Base-by-base conservation (phyloP, 2,797 vertebrate genomes). In the Hippopotamyrus pictus region DNA sequence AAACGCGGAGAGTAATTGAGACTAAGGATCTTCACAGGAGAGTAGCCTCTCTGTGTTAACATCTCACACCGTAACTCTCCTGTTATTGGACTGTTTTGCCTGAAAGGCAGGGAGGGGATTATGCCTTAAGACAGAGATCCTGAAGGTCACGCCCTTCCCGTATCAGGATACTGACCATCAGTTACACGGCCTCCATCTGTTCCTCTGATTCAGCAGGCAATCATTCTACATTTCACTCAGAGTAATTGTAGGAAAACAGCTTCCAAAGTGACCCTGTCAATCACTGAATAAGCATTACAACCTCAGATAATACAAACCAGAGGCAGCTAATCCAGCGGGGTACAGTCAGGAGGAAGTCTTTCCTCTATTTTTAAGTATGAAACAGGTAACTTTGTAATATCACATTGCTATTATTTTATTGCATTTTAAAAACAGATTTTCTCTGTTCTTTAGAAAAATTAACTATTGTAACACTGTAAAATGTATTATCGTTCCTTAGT, bases 21-120 rank as follows among this genome's bases (percentile, higher is more conserved):
- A 91, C 87, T 90, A 91, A 91, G 89, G 89, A 90, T 57, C 87
- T 88, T 87, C n/a, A 69, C 14, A 19, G 57, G 86, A 50, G 87
- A 85, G 85, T 62, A 57, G 69, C 11, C 48, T 86, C 89, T 84
- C 79, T 73, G 29, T 91, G 88, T 88, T n/a, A 50, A 76, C 46
- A 69, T 11, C 84, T 22, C 83, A 84, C 22, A 87, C 50, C 19
- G 11, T 19, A 59, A 29, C 62, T 88, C 44, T 65, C 51, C 88
- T 51, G 50, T 41, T 59, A 87, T 22, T 2, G 29, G n/a, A 22
- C 53, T 87, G 79, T 9, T 53, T 33, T 87, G 19, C 65, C 33
- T 41, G 51, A 59, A 84, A 79, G 85, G 83, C 12, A 8, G 44
- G 51, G 33, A 82, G 83, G 41, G 51, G 53, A 88, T 87, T 87